phyloP scores from a whole-genome alignment of 2,888 invertebrate species.

The Ichneumoninae sp. region DNA sequence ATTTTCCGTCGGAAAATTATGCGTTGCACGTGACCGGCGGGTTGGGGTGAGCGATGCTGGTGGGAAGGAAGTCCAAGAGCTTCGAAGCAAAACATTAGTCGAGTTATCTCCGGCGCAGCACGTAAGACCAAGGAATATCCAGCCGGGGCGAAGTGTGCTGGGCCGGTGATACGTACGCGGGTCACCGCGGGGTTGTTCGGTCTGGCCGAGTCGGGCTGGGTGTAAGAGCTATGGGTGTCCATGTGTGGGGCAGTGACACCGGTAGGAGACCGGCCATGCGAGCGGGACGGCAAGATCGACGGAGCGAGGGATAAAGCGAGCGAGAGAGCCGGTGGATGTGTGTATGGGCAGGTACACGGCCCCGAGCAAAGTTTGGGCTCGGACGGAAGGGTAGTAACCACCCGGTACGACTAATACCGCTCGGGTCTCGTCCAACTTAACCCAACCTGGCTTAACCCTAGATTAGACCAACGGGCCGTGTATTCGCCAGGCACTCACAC shows the following conservation, averaged over 20 bases:
- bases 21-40: slow-evolving; percentile 55
- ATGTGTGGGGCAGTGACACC: slow-evolving; percentile 33
- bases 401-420: slow-evolving; percentile 76
- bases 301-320: slow-evolving; percentile 45
- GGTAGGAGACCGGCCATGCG: slow-evolving; percentile 28
- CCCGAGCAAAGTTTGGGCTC: slow-evolving; percentile 61
- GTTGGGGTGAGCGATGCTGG: slow-evolving; percentile 54
- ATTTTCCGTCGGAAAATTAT: slow-evolving; percentile 61
- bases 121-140: slow-evolving; percentile 64
- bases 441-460: slow-evolving; percentile 78
- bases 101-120: slow-evolving; percentile 64
- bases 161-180: slow-evolving; percentile 61
- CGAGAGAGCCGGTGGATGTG: slow-evolving; percentile 36
- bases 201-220: slow-evolving; percentile 57
- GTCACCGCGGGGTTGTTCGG: slow-evolving; percentile 69
- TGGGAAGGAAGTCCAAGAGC: slow-evolving; percentile 59
- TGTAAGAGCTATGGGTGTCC: slow-evolving; percentile 41
- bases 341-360: slow-evolving; percentile 32
- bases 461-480: slow-evolving; percentile 78
- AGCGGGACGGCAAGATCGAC: slow-evolving; percentile 50
- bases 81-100: slow-evolving; percentile 65
- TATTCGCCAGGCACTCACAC: slow-evolving; percentile 67
- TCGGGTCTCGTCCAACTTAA: slow-evolving; percentile 77
- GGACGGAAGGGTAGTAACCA: slow-evolving; percentile 62
- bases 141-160: slow-evolving; percentile 54